A percentile compares a stretch with the other conserved stretches of the same genome.
These are phyloP conservation scores for Xestia c-nigrum DNA, from an alignment of 2,888 invertebrate species.

Conservation along the genomic window DNA sequence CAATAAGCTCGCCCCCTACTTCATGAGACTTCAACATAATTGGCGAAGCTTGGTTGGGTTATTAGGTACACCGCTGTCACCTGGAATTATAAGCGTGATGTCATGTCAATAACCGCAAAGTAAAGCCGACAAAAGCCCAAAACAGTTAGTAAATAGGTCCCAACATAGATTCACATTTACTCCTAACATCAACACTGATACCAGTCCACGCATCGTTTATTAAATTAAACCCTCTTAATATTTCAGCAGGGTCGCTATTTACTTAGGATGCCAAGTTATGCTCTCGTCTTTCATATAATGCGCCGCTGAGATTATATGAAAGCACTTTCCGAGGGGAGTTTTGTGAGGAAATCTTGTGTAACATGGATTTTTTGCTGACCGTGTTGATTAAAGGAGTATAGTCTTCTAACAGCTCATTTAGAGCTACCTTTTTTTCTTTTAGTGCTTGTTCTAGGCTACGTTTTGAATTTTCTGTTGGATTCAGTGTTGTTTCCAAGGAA, in stretches of 20 bases:
- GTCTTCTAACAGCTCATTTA: conserved; percentile 28
- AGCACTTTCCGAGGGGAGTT: conserved; percentile 28
- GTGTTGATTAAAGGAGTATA: conserved; percentile 32
- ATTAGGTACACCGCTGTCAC: background rate
- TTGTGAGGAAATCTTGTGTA: conserved; percentile 32
- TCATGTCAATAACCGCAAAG: conserved; percentile 1
- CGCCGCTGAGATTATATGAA: conserved; percentile 60
- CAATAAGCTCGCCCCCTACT: background rate
- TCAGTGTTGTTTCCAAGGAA: background rate
- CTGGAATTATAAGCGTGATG: background rate
- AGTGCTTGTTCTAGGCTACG: conserved; percentile 2
- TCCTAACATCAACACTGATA: conserved; percentile 67
- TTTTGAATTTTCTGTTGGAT: conserved; percentile 6
- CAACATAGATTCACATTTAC: conserved; percentile 54
- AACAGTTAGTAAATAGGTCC: conserved; percentile 50
- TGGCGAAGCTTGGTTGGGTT: no score
- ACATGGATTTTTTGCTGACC: conserved; percentile 39
- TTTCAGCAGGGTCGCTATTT: conserved; percentile 73
- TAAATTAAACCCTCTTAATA: conserved; percentile 74
- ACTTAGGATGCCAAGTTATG: conserved; percentile 73
- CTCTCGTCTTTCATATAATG: conserved; percentile 62
- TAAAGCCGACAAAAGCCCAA: conserved; percentile 26
- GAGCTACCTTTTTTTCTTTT: background rate
- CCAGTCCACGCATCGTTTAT: conserved; percentile 74
- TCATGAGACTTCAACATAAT: background rate